Percentiles rank a stretch among this genome's conserved stretches.
Evolutionary conservation across 2,113 vertebrate species (phyloP).

Genomic region (Colossoma macropomum): DNA sequence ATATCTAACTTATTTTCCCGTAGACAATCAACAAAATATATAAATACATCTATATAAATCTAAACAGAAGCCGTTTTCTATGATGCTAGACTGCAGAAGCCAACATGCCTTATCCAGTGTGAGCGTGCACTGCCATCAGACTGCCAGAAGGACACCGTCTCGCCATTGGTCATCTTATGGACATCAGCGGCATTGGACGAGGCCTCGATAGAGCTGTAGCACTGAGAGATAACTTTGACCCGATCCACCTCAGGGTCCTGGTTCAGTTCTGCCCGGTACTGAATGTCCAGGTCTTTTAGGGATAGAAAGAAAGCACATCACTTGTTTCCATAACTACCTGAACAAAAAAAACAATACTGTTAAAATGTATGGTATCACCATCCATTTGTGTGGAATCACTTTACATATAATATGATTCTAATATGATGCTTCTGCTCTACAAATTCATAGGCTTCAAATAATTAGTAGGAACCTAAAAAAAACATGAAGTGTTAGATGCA

Average conservation of each 20-base stretch:
- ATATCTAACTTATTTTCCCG: no score
- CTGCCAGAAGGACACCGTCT: constrained; percentile 94
- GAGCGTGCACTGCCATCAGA: constrained; percentile 95
- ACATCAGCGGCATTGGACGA: constrained; percentile 91
- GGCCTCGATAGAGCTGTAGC: constrained; percentile 90
- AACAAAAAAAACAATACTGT: no score
- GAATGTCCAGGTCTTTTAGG: constrained; percentile 78
- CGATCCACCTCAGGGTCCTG: constrained; percentile 87
- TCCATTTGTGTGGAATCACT: no score
- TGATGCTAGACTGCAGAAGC: background rate
- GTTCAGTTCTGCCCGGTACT: constrained; percentile 82
- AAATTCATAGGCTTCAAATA: no score
- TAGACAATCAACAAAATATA: no score
- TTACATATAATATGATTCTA: no score
- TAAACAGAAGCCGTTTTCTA: no score
- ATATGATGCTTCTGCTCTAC: no score
- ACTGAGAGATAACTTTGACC: constrained; percentile 90
- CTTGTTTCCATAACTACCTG: no score
- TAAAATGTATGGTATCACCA: no score
- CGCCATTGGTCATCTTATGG: constrained; percentile 94
- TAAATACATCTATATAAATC: background rate
- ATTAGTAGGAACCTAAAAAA: no score
- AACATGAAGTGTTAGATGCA: no score
- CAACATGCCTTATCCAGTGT: constrained; percentile 92
- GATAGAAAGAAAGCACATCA: background rate